phyloP scores from a whole-genome alignment of 2,888 invertebrate species.

The Idaea dimidiata region DNA sequence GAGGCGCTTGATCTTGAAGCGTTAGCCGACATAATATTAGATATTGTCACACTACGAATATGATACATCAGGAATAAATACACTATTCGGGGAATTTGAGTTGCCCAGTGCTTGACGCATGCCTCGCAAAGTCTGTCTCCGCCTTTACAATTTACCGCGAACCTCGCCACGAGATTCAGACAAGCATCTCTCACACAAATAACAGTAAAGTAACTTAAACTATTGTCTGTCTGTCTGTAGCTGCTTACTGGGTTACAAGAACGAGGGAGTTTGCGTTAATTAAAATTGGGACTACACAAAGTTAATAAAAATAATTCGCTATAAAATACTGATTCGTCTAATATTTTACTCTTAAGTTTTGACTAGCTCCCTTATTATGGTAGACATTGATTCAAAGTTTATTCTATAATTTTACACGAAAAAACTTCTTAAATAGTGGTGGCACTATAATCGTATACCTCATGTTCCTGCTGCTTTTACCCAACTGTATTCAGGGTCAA shows the following conservation, averaged over 20 bases:
- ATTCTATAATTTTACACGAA: too few relatives aligned
- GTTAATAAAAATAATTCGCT: not conserved
- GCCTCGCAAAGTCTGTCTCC: too few relatives aligned
- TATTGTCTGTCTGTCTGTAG: constrained; percentile 28
- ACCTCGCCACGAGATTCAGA: constrained; percentile 10
- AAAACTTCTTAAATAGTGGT: too few relatives aligned
- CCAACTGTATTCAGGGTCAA: too few relatives aligned
- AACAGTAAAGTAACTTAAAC: constrained; percentile 34
- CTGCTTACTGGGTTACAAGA: constrained; percentile 33
- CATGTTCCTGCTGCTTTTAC: too few relatives aligned
- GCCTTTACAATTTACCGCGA: not conserved
- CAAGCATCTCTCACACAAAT: constrained; percentile 24
- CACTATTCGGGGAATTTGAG: too few relatives aligned
- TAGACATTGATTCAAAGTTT: not conserved
- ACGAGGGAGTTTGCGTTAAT: constrained; percentile 28
- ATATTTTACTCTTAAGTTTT: not conserved
- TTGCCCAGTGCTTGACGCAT: too few relatives aligned
- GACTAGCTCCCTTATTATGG: not conserved
- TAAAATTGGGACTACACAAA: constrained; percentile 6
- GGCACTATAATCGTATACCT: too few relatives aligned
- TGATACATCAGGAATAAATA: too few relatives aligned
- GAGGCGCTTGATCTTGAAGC: too few relatives aligned
- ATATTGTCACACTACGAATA: too few relatives aligned
- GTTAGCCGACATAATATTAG: too few relatives aligned
- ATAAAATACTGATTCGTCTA: not conserved